Evolutionary conservation across 2,113 vertebrate genomes (phyloP), one percentile per base, ranked within the genome.

Genomic region (Xenopus laevis): DNA sequence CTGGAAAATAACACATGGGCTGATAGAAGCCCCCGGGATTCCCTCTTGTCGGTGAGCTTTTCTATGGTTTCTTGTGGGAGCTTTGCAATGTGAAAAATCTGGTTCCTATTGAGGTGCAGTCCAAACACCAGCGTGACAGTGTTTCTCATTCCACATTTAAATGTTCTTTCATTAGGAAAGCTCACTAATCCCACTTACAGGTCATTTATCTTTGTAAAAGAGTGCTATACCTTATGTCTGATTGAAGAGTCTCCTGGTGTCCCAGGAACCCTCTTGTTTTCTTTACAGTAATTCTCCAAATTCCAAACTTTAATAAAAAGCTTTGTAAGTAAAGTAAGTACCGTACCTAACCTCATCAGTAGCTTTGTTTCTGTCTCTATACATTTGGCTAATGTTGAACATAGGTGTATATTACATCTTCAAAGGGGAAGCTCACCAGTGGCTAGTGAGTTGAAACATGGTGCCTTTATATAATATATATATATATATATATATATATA

Each of bases 31-130:
- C 46, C 46, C 52, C 15, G 30, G 53, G 66, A 30, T 40, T 66
- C 33, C 11, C 65, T 44, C 58, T 27, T 68, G 59, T 61, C 57
- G 53, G 65, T 61, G 65, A 69, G 23, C 62, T 55, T 44, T 60
- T 69, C 7, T 16, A 52, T 76, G 66, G 73, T 69, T 69, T 76
- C 73, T 65, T 76, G 73, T 63, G 58, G 33, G 66, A 68, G 45
- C 20, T 62, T 27, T 13, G 46, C 18, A 61, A 20, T n/a, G 11
- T 13, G 23, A 61, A 60, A 27, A 76, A 69, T 61, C 57, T 69
- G 66, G 52, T 63, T 55, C 65, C 13, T 59, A 63, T 62, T 62
- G 13, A 75, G 57, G 58, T 76, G 27, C n/a, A 20, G 13, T n/a
- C n/a, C n/a, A n/a, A n/a, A 76, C 68, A 69, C 65, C 66, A 69